Evolutionary conservation across 2,888 invertebrate genomes (phyloP), one percentile per base, ranked within the genome.

Genomic region (Quadroppia sp.): DNA sequence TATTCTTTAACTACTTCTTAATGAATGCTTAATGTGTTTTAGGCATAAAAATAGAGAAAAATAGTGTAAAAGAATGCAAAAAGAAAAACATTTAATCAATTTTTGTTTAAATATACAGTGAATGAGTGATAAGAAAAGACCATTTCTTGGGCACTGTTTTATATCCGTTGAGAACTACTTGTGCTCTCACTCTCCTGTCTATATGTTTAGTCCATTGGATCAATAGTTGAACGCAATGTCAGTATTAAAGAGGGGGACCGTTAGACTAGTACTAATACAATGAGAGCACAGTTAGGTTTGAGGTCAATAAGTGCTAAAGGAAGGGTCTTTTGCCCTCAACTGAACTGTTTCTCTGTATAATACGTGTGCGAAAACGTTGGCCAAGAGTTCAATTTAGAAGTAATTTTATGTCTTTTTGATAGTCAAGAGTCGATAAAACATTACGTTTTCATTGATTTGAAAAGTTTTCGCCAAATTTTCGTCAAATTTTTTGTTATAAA

Each of bases 241-340:
- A 61, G 61, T 53, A 61, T 11, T 30, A 32, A 17, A 2, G 45
- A 13, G 36, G 36, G 36, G 4, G 9, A 36, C 36, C 9, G 36
- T 9, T 4, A 36, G 36, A 9, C 36, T 36, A 36, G n/a, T n/a
- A n/a, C n/a, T n/a, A n/a, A n/a, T n/a, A n/a, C n/a, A 20, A n/a
- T 50, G 20, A 53, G 9, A 53, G 53, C 23, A 25, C 23, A 25
- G 59, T 23, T 23, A 13, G 13, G 23, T 61, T 61, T 61, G 61
- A 61, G 61, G 61, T 61, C 61, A 61, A 61, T 61, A 61, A 61
- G 61, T 61, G 61, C 61, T 61, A 61, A 50, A 36, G 61, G 61
- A 61, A 53, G 23, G n/a, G 53, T 53, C 53, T 53, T 53, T 53
- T 53, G 53, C 53, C 53, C 53, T 53, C 25, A 53, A 53, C 23